Conservation (phyloP, 53 echinoderm and acorn worm genomes). For the Antedon mediterranea region DNA sequence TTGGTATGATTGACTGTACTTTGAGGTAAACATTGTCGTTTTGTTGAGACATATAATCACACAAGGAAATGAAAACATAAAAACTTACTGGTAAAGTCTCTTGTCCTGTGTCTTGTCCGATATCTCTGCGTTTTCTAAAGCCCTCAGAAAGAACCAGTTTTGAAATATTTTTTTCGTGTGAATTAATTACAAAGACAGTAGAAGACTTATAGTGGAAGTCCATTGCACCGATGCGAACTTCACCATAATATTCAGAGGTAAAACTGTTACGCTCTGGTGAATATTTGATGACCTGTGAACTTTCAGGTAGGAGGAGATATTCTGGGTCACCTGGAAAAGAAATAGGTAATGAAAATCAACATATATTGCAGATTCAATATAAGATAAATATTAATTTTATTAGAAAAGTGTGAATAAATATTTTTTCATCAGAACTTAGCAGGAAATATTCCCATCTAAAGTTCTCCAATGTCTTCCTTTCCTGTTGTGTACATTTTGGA, state of each 20-base stretch:
- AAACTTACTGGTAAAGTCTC: background rate
- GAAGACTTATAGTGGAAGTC: conserved; percentile 20
- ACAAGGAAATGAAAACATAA: no score
- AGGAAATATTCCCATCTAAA: no score
- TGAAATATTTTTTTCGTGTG: background rate
- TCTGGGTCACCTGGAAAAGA: conserved; percentile 21
- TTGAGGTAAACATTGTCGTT: no score
- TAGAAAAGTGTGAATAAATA: no score
- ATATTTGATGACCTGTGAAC: background rate
- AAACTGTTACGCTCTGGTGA: conserved; percentile 4
- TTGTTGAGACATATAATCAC: no score
- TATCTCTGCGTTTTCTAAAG: background rate
- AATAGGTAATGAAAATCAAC: background rate
- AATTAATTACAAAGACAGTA: conserved; percentile 1
- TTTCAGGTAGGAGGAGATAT: conserved; percentile 34
- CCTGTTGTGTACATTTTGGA: no score
- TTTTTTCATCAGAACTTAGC: no score
- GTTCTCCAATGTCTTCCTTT: no score
- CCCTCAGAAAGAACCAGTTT: background rate
- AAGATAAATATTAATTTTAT: no score
- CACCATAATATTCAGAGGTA: conserved; percentile 7
- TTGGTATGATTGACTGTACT: no score
- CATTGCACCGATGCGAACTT: conserved; percentile 28
- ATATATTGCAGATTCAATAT: no score
- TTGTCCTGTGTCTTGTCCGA: background rate